phyloP scores from a whole-genome alignment of 2,888 invertebrate species.

The Dolichomitus sp. region DNA sequence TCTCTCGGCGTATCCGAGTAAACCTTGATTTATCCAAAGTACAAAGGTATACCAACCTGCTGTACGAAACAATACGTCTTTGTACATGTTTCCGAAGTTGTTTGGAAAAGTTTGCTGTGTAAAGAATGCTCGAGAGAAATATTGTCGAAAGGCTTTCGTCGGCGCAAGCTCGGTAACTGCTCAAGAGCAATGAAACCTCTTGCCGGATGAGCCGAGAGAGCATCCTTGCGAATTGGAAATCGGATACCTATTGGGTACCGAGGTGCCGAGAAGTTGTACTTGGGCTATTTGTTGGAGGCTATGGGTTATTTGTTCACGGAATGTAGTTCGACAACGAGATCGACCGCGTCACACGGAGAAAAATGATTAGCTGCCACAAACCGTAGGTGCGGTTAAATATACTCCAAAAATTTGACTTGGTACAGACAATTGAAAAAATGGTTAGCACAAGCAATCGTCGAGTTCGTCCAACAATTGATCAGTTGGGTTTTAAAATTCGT shows the following conservation, averaged over 20 bases:
- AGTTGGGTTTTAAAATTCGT: too few species aligned
- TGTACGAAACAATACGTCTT: conserved; percentile 32
- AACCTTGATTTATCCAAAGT: conserved; percentile 15
- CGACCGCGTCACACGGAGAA: neutral
- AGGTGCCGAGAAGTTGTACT: conserved; percentile 36
- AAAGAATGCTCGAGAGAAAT: conserved; percentile 44
- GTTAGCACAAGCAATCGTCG: too few species aligned
- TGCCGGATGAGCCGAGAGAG: conserved; percentile 16
- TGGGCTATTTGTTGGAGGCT: too few species aligned
- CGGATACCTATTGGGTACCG: conserved; percentile 59
- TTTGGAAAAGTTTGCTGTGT: conserved; percentile 40
- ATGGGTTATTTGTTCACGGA: conserved; percentile 10
- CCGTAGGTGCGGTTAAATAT: too few species aligned
- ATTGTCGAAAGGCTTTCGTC: conserved; percentile 21
- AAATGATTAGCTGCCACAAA: neutral
- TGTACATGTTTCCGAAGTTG: conserved; percentile 22
- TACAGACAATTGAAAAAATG: too few species aligned
- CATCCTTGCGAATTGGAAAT: conserved; percentile 59
- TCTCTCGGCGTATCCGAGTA: neutral
- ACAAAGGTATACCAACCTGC: conserved; percentile 6
- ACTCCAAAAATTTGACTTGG: too few species aligned
- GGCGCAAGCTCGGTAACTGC: conserved; percentile 36
- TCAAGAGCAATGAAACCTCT: conserved; percentile 44
- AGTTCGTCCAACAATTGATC: too few species aligned
- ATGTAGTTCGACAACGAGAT: neutral